Conservation (phyloP, 2,888 invertebrate species). For the Laothoe populi region DNA sequence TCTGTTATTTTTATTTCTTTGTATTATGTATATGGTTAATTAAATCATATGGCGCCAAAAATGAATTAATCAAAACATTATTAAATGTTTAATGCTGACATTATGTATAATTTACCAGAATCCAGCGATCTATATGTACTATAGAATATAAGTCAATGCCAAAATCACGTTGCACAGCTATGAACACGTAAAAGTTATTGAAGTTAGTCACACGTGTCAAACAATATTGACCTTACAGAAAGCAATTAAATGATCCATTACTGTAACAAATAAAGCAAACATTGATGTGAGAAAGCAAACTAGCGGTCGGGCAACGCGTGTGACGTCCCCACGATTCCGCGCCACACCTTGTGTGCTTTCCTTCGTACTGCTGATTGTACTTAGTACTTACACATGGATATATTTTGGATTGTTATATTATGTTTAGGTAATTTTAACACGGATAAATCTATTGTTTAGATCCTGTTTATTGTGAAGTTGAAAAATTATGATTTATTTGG, state of each 20-base stretch:
- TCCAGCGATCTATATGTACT: background rate
- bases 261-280: slow-evolving; percentile 70
- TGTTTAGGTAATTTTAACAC: too few species aligned
- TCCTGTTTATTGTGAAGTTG: too few species aligned
- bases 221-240: slow-evolving; percentile 58
- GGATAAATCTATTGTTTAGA: too few species aligned
- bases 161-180: too few species aligned
- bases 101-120: background rate
- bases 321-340: slow-evolving; percentile 58
- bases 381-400: background rate
- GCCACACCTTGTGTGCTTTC: slow-evolving; percentile 65
- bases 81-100: too few species aligned
- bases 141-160: background rate
- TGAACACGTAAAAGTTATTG: slow-evolving; percentile 3
- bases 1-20: too few species aligned
- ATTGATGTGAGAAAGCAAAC: slow-evolving; percentile 57
- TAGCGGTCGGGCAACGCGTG: slow-evolving; percentile 48
- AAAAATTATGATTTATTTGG: too few species aligned
- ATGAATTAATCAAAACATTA: too few species aligned
- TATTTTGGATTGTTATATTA: too few species aligned
- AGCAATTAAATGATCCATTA: slow-evolving; percentile 76
- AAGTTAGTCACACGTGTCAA: slow-evolving; percentile 37
- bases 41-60: too few species aligned
- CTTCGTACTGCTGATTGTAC: slow-evolving; percentile 58
- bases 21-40: too few species aligned